Evolutionary conservation across 2,797 vertebrate species (phyloP), one percentile per base, ranked within the genome.

Genomic region (Champsocephalus gunnari): DNA sequence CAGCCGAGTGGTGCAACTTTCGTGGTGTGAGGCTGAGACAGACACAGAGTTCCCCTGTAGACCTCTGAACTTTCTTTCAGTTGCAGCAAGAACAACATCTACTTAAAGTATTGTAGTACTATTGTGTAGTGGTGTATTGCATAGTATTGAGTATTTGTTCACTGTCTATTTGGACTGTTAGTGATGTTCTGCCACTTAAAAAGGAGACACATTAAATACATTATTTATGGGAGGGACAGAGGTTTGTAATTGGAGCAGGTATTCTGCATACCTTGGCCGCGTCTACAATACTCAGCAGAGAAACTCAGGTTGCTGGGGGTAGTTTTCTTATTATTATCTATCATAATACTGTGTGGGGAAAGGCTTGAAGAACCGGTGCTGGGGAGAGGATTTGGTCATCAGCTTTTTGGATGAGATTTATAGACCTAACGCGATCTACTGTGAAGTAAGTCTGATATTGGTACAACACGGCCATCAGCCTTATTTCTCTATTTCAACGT

Each of bases 391-490:
- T 66, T 63, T 55, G 10, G 5, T 49, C n/a, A 12, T 63, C 24
- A 48, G 12, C 14, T 28, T 47, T 4, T 19, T 13, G 17, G 57
- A 32, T 12, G 14, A 56, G 49, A 63, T 28, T 63, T 9, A 56
- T 21, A 50, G 51, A 24, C 44, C 12, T 3, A 3, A 38, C 9
- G 16, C 43, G 53, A 19, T 24, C 24, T n/a, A 4, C 0, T 14
- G n/a, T 47, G 74, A 89, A 85, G 88, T 75, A 32, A 64, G 86
- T 79, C 72, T 89, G 12, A 66, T 7, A 64, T 71, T 79, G 66
- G 1, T 0, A 9, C 11, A 11, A 7, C 5, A 0, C 55, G 9
- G 2, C 14, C 2, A 12, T 1, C 3, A 1, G 17, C 51, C 3
- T 0, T 1, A 12, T 44, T 55, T 38, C 34, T 38, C 34, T 38